Conservation (phyloP, 2,888 invertebrate genomes). For the Nysson spinosus region DNA sequence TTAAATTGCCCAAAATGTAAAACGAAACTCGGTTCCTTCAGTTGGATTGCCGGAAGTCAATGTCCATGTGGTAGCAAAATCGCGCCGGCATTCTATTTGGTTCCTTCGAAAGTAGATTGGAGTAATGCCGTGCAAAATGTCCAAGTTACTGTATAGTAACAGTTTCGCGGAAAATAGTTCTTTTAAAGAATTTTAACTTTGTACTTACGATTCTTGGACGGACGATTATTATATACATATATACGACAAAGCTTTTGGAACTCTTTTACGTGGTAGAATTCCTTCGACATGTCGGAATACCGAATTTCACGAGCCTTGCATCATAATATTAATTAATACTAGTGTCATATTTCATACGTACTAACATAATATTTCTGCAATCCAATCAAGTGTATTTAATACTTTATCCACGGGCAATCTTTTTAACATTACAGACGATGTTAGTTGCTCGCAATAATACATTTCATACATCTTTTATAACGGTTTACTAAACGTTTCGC, state of each 20-base stretch:
- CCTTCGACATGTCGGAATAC: constrained; percentile 13
- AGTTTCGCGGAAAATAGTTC: too few species aligned
- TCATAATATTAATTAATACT: too few species aligned
- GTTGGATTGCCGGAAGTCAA: constrained; percentile 91
- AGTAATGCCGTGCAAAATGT: constrained; percentile 93
- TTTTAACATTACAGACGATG: too few species aligned
- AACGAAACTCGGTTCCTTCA: constrained; percentile 92
- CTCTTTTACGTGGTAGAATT: constrained; percentile 37
- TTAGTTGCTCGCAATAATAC: too few species aligned
- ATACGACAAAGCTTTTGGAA: constrained; percentile 27
- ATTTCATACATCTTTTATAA: too few species aligned
- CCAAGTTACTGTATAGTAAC: constrained; percentile 85
- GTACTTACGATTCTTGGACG: constrained; percentile 29
- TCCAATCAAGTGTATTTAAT: too few species aligned
- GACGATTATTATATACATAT: constrained; percentile 14
- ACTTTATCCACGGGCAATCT: too few species aligned
- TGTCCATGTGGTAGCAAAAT: constrained; percentile 95
- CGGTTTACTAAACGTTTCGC: too few species aligned
- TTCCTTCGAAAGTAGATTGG: constrained; percentile 93
- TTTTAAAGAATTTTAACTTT: too few species aligned
- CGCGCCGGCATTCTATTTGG: constrained; percentile 94
- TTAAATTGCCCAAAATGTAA: constrained; percentile 91
- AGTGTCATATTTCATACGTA: too few species aligned
- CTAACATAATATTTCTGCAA: too few species aligned
- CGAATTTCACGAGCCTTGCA: constrained; percentile 7